Percentiles rank a stretch among this genome's conserved stretches.
phyloP scores from a whole-genome alignment of 2,797 vertebrate genomes.

The Otolemur crassicaudatus region DNA sequence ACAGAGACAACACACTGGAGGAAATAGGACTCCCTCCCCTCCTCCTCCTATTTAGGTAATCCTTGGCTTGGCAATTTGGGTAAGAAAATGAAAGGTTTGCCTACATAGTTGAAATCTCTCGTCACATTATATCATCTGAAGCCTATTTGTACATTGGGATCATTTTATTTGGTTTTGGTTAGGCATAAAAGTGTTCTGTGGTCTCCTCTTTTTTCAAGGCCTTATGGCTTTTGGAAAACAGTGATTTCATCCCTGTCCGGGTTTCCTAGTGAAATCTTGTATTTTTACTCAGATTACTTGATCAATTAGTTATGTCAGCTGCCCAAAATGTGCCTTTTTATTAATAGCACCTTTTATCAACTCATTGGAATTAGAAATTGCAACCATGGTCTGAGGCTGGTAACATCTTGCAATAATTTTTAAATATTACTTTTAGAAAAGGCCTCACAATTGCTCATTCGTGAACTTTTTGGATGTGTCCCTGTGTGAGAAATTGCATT shows the following conservation, averaged over 20 bases:
- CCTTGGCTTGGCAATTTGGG: slow-evolving; percentile 83
- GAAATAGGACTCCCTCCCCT: slow-evolving; percentile 74
- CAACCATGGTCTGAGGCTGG: slow-evolving; percentile 85
- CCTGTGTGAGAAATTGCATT: slow-evolving; percentile 85
- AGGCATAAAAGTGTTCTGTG: slow-evolving; percentile 86
- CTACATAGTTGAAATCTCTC: slow-evolving; percentile 87
- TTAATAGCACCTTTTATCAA: slow-evolving; percentile 88
- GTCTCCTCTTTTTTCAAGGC: slow-evolving; percentile 80
- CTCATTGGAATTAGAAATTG: slow-evolving; percentile 84
- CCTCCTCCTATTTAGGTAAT: slow-evolving; percentile 80
- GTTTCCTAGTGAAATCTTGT: slow-evolving; percentile 75
- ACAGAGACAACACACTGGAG: slow-evolving; percentile 76
- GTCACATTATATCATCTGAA: slow-evolving; percentile 85
- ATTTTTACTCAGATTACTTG: slow-evolving; percentile 79
- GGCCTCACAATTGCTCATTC: slow-evolving; percentile 85
- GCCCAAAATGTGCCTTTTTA: slow-evolving; percentile 85
- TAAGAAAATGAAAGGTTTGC: slow-evolving; percentile 85
- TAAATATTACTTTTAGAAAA: slow-evolving; percentile 88
- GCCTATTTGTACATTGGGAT: slow-evolving; percentile 83
- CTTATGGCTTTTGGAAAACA: slow-evolving; percentile 85
- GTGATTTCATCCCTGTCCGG: slow-evolving; percentile 79
- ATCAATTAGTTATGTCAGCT: slow-evolving; percentile 81
- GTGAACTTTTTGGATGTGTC: slow-evolving; percentile 85
- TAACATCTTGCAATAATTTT: slow-evolving; percentile 91
- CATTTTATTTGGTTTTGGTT: slow-evolving; percentile 87